phyloP scores from a whole-genome alignment of 2,888 invertebrate species.

The Hybos culiciformis region DNA sequence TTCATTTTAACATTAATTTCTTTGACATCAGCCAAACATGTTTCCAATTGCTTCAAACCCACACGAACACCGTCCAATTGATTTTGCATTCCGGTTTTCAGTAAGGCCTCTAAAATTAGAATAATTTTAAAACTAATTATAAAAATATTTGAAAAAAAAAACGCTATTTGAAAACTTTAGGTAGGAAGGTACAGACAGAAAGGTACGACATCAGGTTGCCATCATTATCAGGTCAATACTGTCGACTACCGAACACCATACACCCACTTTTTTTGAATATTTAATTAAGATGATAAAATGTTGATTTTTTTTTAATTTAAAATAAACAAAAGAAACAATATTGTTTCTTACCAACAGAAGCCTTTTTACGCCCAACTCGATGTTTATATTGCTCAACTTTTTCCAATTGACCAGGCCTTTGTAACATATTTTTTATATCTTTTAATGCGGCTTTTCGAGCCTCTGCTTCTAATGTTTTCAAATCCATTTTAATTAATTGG shows the following conservation, averaged over 20 bases:
- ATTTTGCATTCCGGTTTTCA: conserved; percentile 97
- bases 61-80: conserved; percentile 93
- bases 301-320: neutral
- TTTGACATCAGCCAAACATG: conserved; percentile 71
- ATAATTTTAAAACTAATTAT: neutral
- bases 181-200: no score
- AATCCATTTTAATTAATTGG: conserved; percentile 23
- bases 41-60: conserved; percentile 79
- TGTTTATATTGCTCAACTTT: conserved; percentile 47
- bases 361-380: conserved; percentile 32
- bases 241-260: no score
- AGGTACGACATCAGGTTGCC: no score
- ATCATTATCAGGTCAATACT: no score
- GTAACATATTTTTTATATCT: conserved; percentile 83
- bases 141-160: no score
- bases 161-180: no score
- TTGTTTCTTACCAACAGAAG: conserved; percentile 19
- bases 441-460: conserved; percentile 65
- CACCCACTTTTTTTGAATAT: no score
- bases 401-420: conserved; percentile 89
- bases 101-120: conserved; percentile 23
- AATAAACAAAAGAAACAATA: neutral
- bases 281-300: neutral
- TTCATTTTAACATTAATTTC: conserved; percentile 58
- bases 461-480: conserved; percentile 62